Base-by-base conservation (phyloP, 2,797 vertebrate genomes). In the Neosilurus hyrtlii region DNA sequence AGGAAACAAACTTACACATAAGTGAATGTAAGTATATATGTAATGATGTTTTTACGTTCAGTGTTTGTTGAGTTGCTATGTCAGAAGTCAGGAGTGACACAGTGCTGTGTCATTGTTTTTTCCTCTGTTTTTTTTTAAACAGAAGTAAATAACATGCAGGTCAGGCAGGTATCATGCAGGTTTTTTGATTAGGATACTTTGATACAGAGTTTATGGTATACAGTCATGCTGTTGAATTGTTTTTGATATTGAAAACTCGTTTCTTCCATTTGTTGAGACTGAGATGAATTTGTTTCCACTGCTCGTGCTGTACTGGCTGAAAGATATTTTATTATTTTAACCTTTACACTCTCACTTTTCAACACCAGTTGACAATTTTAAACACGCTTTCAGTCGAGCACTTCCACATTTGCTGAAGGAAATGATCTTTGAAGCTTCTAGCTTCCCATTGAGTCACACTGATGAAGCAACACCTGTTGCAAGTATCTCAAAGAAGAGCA, bases 391-490 rank as follows among this genome's bases (percentile, higher is more conserved):
- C 49, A 18, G 51, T 56, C 4, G 9, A 26, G n/a, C 3, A 37
- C 56, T 59, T 75, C 73, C 30, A 59, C 26, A 59, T 37, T 3
- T 22, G 73, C 18, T 37, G 16, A 22, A 74, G 73, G 7, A 57
- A 12, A 12, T 4, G 18, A 20, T 30, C 24, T 73, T 56, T 20
- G 59, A 8, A 2, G 2, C 54, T 37, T 75, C 30, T 22, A n/a
- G 30, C 11, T 75, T 59, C 22, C 54, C 52, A 75, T 18, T 75
- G 56, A 75, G 30, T 22, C 30, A 37, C 73, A 22, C 10, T 14
- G 26, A 37, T 75, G 73, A 75, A 20, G 73, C 56, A 75, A 75
- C 26, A 75, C 54, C 73, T 75, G 71, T 16, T 26, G 51, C n/a
- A 52, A 54, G 71, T 14, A 9, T 73, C 16, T 18, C 9, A 73